These are phyloP conservation scores for Zoanthus gigantus DNA, from an alignment of 92 coral and sea anemone genomes.

Conservation along the genomic window DNA sequence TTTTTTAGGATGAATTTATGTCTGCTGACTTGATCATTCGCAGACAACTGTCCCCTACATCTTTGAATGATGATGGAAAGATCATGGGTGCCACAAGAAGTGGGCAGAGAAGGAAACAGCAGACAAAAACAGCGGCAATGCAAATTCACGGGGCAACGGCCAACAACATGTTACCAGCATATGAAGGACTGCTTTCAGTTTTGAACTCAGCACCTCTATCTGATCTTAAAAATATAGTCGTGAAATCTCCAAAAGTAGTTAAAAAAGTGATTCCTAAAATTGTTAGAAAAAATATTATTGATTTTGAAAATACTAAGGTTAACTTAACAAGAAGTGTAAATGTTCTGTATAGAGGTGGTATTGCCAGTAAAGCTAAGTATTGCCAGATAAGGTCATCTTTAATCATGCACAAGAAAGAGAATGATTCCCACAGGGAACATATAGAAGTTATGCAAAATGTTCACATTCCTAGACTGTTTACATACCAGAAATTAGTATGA, in stretches of 20 bases:
- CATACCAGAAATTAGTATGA: conserved; percentile 33
- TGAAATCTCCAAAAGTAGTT: conserved; percentile 40
- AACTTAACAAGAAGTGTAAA: conserved; percentile 63
- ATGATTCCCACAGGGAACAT: conserved; percentile 5
- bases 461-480: conserved; percentile 21
- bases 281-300: conserved; percentile 33
- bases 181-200: conserved; percentile 19
- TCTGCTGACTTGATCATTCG: too few relatives aligned
- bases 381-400: conserved; percentile 37
- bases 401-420: conserved; percentile 1
- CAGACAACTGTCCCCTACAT: not conserved
- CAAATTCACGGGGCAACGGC: conserved; percentile 19
- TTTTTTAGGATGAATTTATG: not conserved
- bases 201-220: conserved; percentile 20
- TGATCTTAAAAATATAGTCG: not conserved
- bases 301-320: conserved; percentile 38
- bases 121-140: conserved; percentile 14
- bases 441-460: conserved; percentile 23
- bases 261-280: conserved; percentile 56
- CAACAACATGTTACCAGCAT: conserved; percentile 35
- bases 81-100: conserved; percentile 24
- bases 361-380: conserved; percentile 39
- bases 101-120: conserved; percentile 17
- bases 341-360: conserved; percentile 55
- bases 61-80: conserved; percentile 26